These are phyloP conservation scores for Zaprionus nigranus DNA, from an alignment of 1,140 invertebrate species.

Conservation along the genomic window DNA sequence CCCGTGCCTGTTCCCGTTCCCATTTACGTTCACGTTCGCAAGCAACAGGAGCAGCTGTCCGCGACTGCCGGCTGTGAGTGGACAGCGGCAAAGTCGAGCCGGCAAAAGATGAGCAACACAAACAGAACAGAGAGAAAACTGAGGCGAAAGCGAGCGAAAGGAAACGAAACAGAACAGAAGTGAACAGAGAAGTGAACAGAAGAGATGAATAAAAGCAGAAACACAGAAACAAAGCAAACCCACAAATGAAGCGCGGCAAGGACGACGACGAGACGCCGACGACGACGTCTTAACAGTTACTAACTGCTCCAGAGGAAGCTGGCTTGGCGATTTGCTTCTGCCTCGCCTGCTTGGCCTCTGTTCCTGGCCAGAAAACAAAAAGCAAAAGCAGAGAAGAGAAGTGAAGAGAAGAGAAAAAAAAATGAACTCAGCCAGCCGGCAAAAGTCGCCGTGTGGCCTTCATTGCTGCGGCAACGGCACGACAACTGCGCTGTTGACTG, in stretches of 20 bases:
- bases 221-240: constrained; percentile 14
- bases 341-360: neutral
- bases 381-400: neutral
- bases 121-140: constrained; percentile 33
- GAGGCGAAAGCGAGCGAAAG: constrained; percentile 33
- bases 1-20: neutral
- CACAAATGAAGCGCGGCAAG: constrained; percentile 46
- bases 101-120: constrained; percentile 28
- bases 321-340: constrained; percentile 30
- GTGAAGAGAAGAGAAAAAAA: constrained; percentile 20
- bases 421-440: constrained; percentile 60
- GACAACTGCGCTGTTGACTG: constrained; percentile 1
- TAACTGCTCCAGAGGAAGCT: constrained; percentile 73
- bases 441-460: constrained; percentile 74
- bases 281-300: constrained; percentile 83
- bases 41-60: constrained; percentile 3
- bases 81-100: constrained; percentile 14
- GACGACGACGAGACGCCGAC: constrained; percentile 62
- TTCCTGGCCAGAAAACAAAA: constrained; percentile 1
- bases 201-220: neutral
- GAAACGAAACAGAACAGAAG: neutral
- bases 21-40: neutral
- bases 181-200: neutral
- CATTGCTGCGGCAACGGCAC: constrained; percentile 57
- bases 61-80: constrained; percentile 21